A percentile compares a stretch with the other conserved stretches of the same genome.
phyloP scores from a whole-genome alignment of 2,113 vertebrate genomes.

The Dolichotis patagonum region DNA sequence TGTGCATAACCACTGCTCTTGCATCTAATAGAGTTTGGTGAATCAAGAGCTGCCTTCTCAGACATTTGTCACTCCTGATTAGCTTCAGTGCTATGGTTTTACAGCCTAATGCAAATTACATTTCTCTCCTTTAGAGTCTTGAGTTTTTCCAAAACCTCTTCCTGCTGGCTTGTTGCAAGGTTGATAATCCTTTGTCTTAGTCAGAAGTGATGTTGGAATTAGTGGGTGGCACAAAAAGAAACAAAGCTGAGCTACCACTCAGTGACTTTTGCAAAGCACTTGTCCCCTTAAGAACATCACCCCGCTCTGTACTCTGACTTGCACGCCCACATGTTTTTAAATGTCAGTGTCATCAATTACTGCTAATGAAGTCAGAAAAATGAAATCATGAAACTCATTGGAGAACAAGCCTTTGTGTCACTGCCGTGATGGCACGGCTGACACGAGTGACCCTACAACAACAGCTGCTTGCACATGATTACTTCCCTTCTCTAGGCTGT shows the following conservation, averaged over 20 bases:
- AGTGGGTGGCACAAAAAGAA: neutral
- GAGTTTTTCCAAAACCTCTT: neutral
- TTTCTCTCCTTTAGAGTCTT: neutral
- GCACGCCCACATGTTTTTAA: neutral
- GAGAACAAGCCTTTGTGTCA: neutral
- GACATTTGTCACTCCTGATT: neutral
- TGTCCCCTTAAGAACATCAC: neutral
- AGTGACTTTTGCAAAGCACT: neutral
- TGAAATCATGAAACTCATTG: conserved; percentile 44
- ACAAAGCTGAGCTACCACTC: neutral
- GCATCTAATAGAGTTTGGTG: neutral
- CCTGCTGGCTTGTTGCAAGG: neutral
- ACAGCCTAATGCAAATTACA: neutral
- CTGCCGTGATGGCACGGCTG: neutral
- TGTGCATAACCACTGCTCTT: neutral
- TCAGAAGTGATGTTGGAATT: neutral
- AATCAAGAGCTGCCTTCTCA: neutral
- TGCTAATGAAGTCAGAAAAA: conserved; percentile 65
- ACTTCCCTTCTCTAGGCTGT: neutral
- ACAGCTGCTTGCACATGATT: conserved; percentile 42
- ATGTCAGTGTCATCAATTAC: conserved; percentile 36
- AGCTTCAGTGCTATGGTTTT: neutral
- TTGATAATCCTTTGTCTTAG: neutral
- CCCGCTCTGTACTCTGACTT: neutral
- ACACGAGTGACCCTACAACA: neutral